A percentile compares a stretch with the other conserved stretches of the same genome.
Evolutionary conservation across 2,797 vertebrate species (phyloP).

Genomic region (Chromobotia macracanthus): DNA sequence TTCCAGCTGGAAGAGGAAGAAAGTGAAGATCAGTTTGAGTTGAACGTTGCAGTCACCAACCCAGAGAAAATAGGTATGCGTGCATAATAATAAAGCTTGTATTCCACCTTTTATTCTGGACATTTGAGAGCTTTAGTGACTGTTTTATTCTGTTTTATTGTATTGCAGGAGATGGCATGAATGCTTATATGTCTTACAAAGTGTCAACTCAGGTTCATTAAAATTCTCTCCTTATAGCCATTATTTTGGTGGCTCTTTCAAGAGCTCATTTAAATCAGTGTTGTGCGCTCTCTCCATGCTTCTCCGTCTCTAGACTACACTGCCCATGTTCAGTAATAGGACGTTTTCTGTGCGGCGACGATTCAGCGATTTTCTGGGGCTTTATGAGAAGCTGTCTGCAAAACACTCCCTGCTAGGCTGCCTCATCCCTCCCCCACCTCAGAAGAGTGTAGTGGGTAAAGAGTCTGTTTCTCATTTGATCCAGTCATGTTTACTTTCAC

Average conservation of each 20-base stretch:
- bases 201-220: constrained; percentile 89
- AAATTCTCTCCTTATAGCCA: not conserved
- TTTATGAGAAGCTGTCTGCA: constrained; percentile 92
- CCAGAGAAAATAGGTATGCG: constrained; percentile 95
- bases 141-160: not conserved
- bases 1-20: constrained; percentile 88
- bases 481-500: not conserved
- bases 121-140: not conserved
- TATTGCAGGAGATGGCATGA: constrained; percentile 92
- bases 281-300: not conserved
- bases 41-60: constrained; percentile 90
- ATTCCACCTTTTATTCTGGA: not conserved
- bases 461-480: not conserved
- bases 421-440: constrained; percentile 90
- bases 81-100: not conserved
- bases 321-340: constrained; percentile 89
- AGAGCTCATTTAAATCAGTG: not conserved
- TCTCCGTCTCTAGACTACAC: constrained; percentile 56
- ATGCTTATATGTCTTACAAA: constrained; percentile 94
- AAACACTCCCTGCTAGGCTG: constrained; percentile 91
- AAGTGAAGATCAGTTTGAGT: constrained; percentile 87
- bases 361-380: constrained; percentile 96
- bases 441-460: constrained; percentile 94
- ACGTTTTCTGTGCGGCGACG: constrained; percentile 90
- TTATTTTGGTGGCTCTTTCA: not conserved